phyloP scores from a whole-genome alignment of 1,140 invertebrate species.

The Chlorops oryzae region DNA sequence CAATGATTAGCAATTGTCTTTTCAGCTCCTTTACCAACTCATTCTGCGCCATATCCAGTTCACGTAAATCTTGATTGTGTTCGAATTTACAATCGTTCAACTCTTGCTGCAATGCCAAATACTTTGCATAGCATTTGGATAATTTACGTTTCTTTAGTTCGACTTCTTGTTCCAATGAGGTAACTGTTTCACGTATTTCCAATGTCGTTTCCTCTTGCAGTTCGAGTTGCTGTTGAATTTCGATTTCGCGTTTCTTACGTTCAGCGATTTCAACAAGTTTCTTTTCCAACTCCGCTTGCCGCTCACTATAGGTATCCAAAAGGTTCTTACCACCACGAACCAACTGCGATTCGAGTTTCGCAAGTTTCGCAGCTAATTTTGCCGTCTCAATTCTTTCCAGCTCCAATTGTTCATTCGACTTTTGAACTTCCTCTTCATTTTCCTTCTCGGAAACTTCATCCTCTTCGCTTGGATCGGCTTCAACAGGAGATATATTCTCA shows the following conservation, averaged over 20 bases:
- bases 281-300: slow-evolving; percentile 76
- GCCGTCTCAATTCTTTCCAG: slow-evolving; percentile 50
- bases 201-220: slow-evolving; percentile 81
- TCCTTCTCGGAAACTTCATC: slow-evolving; percentile 51
- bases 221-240: slow-evolving; percentile 83
- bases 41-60: slow-evolving; percentile 73
- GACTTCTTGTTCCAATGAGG: slow-evolving; percentile 84
- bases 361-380: slow-evolving; percentile 51
- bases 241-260: slow-evolving; percentile 69
- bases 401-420: slow-evolving; percentile 46
- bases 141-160: slow-evolving; percentile 87
- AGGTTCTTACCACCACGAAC: slow-evolving; percentile 81
- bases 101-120: slow-evolving; percentile 58
- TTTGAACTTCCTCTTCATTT: slow-evolving; percentile 49
- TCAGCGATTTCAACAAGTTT: slow-evolving; percentile 75
- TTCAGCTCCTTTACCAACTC: slow-evolving; percentile 73
- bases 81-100: slow-evolving; percentile 78
- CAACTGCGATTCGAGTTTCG: slow-evolving; percentile 79
- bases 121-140: slow-evolving; percentile 56
- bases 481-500: slow-evolving; percentile 10
- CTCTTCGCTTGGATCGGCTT: slow-evolving; percentile 57
- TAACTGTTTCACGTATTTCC: slow-evolving; percentile 78
- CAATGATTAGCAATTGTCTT: slow-evolving; percentile 82
- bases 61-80: slow-evolving; percentile 70
- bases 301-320: slow-evolving; percentile 84